phyloP scores from a whole-genome alignment of 2,888 invertebrate species.

The Mythimna albipuncta region DNA sequence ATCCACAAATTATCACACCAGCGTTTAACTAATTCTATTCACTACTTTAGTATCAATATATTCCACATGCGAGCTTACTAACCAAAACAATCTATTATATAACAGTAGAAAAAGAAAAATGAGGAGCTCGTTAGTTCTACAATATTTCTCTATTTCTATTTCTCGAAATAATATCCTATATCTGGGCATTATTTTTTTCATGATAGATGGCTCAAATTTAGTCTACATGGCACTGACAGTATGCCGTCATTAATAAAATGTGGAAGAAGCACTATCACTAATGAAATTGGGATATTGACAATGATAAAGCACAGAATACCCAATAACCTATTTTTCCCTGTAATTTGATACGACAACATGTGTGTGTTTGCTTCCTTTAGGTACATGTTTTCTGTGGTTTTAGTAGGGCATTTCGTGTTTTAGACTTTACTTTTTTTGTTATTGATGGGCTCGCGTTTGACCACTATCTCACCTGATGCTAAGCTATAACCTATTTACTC shows the following conservation, averaged over 20 bases:
- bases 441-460: too few species aligned
- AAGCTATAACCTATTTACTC: too few species aligned
- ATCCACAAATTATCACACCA: neutral
- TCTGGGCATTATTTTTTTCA: neutral
- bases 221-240: neutral
- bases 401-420: neutral
- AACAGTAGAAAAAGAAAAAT: neutral
- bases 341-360: neutral
- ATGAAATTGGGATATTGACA: slow-evolving; percentile 3
- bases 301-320: neutral
- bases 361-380: neutral
- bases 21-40: neutral
- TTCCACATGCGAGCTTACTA: neutral
- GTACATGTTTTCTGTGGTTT: neutral
- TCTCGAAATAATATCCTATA: neutral
- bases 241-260: neutral
- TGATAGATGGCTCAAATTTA: neutral
- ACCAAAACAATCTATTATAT: neutral
- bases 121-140: neutral
- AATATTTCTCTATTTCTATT: neutral
- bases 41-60: neutral
- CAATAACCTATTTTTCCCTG: neutral
- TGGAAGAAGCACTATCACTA: neutral
- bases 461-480: too few species aligned
- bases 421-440: neutral